These are phyloP conservation scores for Syngnathus scovelli DNA, from an alignment of 2,113 vertebrate species.

Conservation along the genomic window DNA sequence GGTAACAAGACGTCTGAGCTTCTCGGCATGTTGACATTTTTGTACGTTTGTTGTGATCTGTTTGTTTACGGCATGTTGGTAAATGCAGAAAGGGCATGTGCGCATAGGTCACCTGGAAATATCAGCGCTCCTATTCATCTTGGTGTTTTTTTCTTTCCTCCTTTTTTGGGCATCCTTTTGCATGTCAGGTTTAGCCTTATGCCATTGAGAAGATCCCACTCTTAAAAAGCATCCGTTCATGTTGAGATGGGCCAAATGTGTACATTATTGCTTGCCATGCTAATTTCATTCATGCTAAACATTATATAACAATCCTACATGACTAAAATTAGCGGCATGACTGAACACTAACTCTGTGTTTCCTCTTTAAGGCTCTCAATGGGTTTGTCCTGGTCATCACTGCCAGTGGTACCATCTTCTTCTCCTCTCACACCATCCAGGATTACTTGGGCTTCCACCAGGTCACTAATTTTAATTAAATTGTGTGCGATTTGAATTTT, in stretches of 20 bases:
- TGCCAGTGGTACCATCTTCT: constrained; percentile 70
- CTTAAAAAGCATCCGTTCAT: too few species aligned
- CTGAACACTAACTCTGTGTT: not conserved
- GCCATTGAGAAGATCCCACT: not conserved
- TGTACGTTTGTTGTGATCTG: constrained; percentile 18
- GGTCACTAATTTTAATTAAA: constrained; percentile 44
- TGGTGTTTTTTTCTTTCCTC: not conserved
- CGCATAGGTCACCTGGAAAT: constrained; percentile 39
- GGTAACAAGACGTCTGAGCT: constrained; percentile 2
- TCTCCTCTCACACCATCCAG: constrained; percentile 73
- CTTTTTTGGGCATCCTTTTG: not conserved
- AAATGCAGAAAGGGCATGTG: constrained; percentile 1
- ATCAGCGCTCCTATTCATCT: constrained; percentile 36
- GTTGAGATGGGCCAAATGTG: not conserved
- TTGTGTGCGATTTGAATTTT: not conserved
- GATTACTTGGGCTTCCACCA: constrained; percentile 77
- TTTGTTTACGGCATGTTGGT: constrained; percentile 17
- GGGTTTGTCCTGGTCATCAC: constrained; percentile 74
- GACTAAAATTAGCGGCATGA: constrained; percentile 2
- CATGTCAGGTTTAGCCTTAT: not conserved
- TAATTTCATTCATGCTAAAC: not conserved
- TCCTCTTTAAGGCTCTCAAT: constrained; percentile 65
- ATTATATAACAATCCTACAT: not conserved
- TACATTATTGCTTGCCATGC: not conserved
- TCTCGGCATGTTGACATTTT: not conserved